phyloP scores from a whole-genome alignment of 2,888 invertebrate genomes.

The Pterostichus madidus region DNA sequence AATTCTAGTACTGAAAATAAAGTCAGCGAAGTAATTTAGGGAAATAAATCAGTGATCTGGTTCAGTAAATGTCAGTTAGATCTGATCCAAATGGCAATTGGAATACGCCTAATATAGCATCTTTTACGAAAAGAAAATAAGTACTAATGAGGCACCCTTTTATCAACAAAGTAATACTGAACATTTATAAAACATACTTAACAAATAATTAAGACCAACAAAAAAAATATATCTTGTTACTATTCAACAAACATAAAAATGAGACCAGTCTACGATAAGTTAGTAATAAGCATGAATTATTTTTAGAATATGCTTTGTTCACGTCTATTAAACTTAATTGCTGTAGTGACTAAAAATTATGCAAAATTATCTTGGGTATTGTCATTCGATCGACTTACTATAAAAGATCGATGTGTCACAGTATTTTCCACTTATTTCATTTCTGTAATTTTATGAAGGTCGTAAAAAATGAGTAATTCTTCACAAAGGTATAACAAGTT shows the following conservation, averaged over 20 bases:
- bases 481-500: conserved; percentile 22
- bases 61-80: too few relatives aligned
- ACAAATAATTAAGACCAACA: too few relatives aligned
- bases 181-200: too few relatives aligned
- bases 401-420: conserved; percentile 37
- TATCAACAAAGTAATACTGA: too few relatives aligned
- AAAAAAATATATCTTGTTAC: too few relatives aligned
- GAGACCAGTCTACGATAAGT: conserved; percentile 11
- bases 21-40: too few relatives aligned
- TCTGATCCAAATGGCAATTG: too few relatives aligned
- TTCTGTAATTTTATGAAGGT: conserved; percentile 23
- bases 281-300: conserved; percentile 13
- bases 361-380: conserved; percentile 18
- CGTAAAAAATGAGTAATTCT: conserved; percentile 35
- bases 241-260: not conserved
- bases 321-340: conserved; percentile 30
- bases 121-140: too few relatives aligned
- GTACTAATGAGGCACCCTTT: too few relatives aligned
- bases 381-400: conserved; percentile 29
- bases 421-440: conserved; percentile 33
- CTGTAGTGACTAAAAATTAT: conserved; percentile 28
- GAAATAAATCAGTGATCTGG: too few relatives aligned
- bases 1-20: too few relatives aligned
- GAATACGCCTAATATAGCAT: too few relatives aligned
- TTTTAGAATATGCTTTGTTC: conserved; percentile 51